Conservation (phyloP, 1,140 invertebrate species). For the Pemphigus obesinymphae region DNA sequence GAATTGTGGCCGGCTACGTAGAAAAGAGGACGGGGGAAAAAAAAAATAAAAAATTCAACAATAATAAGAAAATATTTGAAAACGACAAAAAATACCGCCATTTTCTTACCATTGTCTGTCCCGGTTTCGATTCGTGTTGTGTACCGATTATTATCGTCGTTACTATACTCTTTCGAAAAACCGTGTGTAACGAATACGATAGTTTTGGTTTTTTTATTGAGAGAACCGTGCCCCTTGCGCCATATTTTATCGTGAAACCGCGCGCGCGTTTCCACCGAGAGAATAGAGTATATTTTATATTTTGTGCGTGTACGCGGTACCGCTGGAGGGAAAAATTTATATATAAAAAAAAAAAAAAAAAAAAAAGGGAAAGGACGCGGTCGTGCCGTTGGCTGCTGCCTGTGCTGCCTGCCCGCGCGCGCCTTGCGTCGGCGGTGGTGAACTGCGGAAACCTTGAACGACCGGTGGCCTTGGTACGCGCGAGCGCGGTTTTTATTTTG, state of each 20-base stretch:
- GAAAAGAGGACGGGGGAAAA: too few species aligned
- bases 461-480: conserved; percentile 37
- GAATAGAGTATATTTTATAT: too few species aligned
- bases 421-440: conserved; percentile 24
- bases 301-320: neutral
- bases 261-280: neutral
- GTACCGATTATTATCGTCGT: too few species aligned
- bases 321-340: conserved; percentile 14
- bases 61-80: too few species aligned
- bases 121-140: too few species aligned
- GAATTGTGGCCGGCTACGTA: neutral
- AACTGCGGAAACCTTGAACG: conserved; percentile 41
- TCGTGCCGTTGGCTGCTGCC: neutral
- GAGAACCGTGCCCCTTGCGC: neutral
- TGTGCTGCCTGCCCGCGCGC: neutral
- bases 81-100: neutral
- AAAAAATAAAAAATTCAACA: too few species aligned
- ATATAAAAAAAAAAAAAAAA: too few species aligned
- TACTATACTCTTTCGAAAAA: too few species aligned
- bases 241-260: neutral
- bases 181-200: too few species aligned
- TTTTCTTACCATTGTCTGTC: neutral
- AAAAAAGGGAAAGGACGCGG: conserved; percentile 27
- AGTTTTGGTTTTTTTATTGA: conserved; percentile 1
- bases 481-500: conserved; percentile 35